Base-by-base conservation (phyloP, 2,888 invertebrate species). In the Lithosia quadra region DNA sequence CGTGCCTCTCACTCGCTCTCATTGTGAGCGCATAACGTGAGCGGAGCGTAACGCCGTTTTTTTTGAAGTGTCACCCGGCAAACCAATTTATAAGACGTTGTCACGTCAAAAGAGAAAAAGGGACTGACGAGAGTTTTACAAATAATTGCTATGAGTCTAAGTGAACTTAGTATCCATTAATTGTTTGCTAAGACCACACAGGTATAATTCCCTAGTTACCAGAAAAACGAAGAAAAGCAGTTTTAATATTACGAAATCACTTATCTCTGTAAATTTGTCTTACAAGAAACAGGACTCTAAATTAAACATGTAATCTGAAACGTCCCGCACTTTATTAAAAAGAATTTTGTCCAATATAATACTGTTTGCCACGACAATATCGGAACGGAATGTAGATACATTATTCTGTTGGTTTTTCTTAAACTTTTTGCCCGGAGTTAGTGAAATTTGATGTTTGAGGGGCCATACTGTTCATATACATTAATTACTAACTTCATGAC, bases 321-420 rank as follows among this genome's bases (percentile, higher is more conserved):
- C 49, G 49, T 49, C 9, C n/a, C 18, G 18, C n/a, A 49, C 24
- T 56, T 56, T 56, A 56, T 56, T 56, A 56, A 56, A 56, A 56
- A 56, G 22, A 56, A 22, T 24, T 56, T 24, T 22, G 55, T 56
- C 8, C 13, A 56, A 22, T 24, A 56, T 56, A 21, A 56, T 22
- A n/a, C 11, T 56, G 55, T 24, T 15, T 15, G 0, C 11, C 9
- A 24, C 5, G 49, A 49, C n/a, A 49, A 9, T n/a, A 49, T n/a
- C 49, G 18, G 18, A 1, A 56, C 21, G 1, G 55, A 56, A 56
- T 24, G 22, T 22, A 22, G 2, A 13, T 22, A 56, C 55, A 22
- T 22, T 56, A n/a, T 18, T 18, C 5, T 43, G 43, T 18, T 5
- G 18, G 18, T 43, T 43, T 43, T 43, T 15, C 18, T 43, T 43